Percentiles rank a stretch among this genome's conserved stretches.
These are phyloP conservation scores for Coelogynopora nodosa DNA, from an alignment of 2,888 invertebrate species.

Conservation along the genomic window DNA sequence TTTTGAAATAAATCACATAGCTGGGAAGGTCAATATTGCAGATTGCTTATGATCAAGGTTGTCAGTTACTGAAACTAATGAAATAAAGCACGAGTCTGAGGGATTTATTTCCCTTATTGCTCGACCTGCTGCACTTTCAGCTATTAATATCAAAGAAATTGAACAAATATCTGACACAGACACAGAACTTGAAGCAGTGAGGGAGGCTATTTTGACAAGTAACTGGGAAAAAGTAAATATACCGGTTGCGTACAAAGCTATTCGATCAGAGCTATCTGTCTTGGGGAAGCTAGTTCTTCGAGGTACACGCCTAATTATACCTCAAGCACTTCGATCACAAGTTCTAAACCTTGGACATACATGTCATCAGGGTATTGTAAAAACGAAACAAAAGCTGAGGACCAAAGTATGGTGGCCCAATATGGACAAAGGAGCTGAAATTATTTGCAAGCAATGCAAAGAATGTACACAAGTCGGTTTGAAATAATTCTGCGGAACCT, in stretches of 20 bases:
- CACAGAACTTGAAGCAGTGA: slow-evolving; percentile 3
- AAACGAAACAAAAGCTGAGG: slow-evolving; percentile 47
- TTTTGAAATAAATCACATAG: slow-evolving; percentile 46
- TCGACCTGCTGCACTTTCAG: slow-evolving; percentile 43
- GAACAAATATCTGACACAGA: slow-evolving; percentile 43
- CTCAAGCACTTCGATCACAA: slow-evolving; percentile 43
- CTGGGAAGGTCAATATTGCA: slow-evolving; percentile 49
- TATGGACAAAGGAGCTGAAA: slow-evolving; percentile 48
- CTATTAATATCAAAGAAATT: slow-evolving; percentile 44
- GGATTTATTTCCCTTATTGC: slow-evolving; percentile 44
- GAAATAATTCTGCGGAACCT: slow-evolving; percentile 44
- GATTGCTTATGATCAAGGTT: slow-evolving; percentile 48
- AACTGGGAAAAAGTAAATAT: slow-evolving; percentile 36
- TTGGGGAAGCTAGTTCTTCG: slow-evolving; percentile 48
- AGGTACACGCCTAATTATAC: slow-evolving; percentile 47
- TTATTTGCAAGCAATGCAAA: slow-evolving; percentile 46
- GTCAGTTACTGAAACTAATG: slow-evolving; percentile 45
- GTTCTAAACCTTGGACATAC: slow-evolving; percentile 48
- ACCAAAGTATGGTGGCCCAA: slow-evolving; percentile 51
- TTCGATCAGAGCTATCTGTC: slow-evolving; percentile 46
- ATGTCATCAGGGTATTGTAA: slow-evolving; percentile 29
- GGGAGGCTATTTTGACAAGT: slow-evolving; percentile 29
- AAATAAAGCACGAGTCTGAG: slow-evolving; percentile 23
- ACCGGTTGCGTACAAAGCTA: slow-evolving; percentile 25
- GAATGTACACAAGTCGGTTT: slow-evolving; percentile 47